Conservation (phyloP, 2,113 vertebrate genomes). For the Cercocebus atys region DNA sequence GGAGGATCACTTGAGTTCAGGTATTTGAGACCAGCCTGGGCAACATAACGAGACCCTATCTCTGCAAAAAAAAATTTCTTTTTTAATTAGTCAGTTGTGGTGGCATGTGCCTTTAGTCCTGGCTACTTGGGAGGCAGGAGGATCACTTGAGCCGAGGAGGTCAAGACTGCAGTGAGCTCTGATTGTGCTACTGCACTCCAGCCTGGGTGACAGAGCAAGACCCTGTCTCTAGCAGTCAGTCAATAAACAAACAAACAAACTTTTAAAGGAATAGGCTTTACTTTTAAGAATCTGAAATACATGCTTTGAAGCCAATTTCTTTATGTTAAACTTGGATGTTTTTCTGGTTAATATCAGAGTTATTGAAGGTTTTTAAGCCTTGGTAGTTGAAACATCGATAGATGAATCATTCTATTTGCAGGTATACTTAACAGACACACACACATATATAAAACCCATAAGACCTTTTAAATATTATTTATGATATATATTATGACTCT, state of each 20-base stretch:
- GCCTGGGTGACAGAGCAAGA: no score
- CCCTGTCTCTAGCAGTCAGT: no score
- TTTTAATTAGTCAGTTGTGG: no score
- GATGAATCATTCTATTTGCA: slow-evolving; percentile 12
- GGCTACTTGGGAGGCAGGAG: no score
- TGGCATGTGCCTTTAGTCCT: no score
- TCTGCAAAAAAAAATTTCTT: no score
- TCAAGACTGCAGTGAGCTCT: no score
- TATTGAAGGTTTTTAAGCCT: slow-evolving; percentile 17
- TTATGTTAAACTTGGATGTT: neutral
- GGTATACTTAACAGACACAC: neutral
- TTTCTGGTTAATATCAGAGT: neutral
- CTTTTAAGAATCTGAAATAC: slow-evolving; percentile 19
- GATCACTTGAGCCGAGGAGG: no score
- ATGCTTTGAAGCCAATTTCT: neutral
- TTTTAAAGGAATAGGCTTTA: neutral
- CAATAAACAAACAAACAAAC: neutral
- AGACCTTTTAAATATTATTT: neutral
- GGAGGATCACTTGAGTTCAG: no score
- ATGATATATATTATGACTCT: neutral
- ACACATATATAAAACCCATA: neutral
- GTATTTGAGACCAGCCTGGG: no score
- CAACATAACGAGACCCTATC: no score
- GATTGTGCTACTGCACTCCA: no score
- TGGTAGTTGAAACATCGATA: neutral